These are phyloP conservation scores for Manis crassicaudata DNA, from an alignment of 2,797 vertebrate species.

Conservation along the genomic window DNA sequence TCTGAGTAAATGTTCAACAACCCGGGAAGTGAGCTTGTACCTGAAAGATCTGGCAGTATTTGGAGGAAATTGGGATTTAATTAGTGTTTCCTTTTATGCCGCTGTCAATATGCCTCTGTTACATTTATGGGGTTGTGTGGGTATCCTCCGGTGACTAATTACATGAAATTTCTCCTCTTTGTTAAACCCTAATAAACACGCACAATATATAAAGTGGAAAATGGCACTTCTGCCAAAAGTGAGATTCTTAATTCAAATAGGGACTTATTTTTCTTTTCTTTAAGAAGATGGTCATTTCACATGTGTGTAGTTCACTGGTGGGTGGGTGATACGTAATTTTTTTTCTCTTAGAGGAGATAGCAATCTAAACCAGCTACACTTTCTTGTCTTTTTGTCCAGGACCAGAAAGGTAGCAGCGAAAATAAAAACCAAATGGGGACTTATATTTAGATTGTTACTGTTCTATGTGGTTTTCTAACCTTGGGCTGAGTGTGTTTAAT, in stretches of 20 bases:
- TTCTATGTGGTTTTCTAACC: background rate
- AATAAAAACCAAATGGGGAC: background rate
- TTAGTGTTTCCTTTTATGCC: slow-evolving; percentile 77
- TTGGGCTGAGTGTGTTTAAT: background rate
- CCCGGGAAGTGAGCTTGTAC: background rate
- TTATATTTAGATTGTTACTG: background rate
- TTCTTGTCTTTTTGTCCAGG: background rate
- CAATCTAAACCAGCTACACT: background rate
- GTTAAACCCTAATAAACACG: slow-evolving; percentile 79
- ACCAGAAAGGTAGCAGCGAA: slow-evolving; percentile 13
- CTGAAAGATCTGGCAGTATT: slow-evolving; percentile 17
- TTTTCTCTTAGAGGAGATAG: background rate
- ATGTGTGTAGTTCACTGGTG: background rate
- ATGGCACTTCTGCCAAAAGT: slow-evolving; percentile 67
- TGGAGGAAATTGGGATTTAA: slow-evolving; percentile 79
- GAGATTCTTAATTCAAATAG: slow-evolving; percentile 71
- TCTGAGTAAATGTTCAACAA: background rate
- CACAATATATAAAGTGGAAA: slow-evolving; percentile 64
- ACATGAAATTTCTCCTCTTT: slow-evolving; percentile 71
- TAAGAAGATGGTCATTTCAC: background rate
- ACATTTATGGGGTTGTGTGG: slow-evolving; percentile 57
- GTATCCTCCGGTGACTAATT: slow-evolving; percentile 82
- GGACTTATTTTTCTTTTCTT: slow-evolving; percentile 56
- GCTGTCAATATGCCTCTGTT: slow-evolving; percentile 79
- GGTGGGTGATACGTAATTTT: slow-evolving; percentile 3